Conservation (phyloP, 2,797 vertebrate species). For the Tenualosa ilisha region DNA sequence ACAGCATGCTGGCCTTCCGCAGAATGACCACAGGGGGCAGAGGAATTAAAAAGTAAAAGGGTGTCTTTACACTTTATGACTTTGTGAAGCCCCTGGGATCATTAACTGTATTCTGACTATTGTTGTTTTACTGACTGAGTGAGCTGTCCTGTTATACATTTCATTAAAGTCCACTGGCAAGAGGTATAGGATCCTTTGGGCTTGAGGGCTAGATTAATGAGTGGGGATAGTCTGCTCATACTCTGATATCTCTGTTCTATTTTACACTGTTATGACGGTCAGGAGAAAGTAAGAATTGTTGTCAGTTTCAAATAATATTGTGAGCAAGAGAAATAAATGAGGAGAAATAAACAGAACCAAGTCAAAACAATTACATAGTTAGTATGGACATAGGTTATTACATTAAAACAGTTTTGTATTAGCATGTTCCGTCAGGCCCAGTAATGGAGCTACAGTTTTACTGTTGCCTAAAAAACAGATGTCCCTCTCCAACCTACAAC, state of each 20-base stretch:
- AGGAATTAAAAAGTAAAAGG: constrained; percentile 35
- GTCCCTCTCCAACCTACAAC: not conserved
- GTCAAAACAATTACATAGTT: not conserved
- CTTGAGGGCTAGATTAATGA: not conserved
- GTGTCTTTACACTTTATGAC: constrained; percentile 30
- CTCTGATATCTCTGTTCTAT: not conserved
- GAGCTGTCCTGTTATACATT: not conserved
- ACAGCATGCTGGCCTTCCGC: constrained; percentile 33
- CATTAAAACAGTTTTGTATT: not conserved
- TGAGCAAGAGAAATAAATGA: not conserved
- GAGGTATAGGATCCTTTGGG: not conserved
- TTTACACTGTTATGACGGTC: not conserved
- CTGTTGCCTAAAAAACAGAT: constrained; percentile 17
- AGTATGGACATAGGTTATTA: not conserved
- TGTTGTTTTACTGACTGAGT: not conserved
- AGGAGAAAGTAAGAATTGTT: not conserved
- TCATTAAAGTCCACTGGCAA: not conserved
- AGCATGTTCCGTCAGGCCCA: not conserved
- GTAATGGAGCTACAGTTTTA: not conserved
- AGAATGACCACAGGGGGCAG: constrained; percentile 52
- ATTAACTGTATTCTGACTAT: constrained; percentile 16
- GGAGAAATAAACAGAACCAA: not conserved
- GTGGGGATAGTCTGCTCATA: not conserved
- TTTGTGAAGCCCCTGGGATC: constrained; percentile 28
- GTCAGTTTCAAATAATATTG: not conserved